phyloP scores from a whole-genome alignment of 2,113 vertebrate species.

The Nibea albiflora region DNA sequence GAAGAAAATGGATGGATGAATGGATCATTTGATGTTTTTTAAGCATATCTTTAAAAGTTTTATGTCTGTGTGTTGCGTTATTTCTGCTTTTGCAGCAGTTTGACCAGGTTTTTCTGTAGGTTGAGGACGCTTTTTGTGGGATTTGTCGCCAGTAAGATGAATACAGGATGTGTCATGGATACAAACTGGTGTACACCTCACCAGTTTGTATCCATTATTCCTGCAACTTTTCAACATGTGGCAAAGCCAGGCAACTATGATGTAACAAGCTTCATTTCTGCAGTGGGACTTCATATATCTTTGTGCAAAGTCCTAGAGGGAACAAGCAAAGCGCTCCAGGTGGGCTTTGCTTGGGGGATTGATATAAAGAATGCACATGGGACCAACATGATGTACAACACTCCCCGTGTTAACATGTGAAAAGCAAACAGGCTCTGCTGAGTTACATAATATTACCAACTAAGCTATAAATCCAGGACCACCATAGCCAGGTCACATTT shows the following conservation, averaged over 20 bases:
- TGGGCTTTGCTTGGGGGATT: slow-evolving; percentile 24
- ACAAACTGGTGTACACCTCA: background rate
- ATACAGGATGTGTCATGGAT: background rate
- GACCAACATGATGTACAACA: background rate
- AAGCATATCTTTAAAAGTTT: background rate
- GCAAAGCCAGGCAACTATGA: slow-evolving; percentile 15
- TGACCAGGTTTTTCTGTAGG: no score
- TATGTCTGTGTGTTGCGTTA: background rate
- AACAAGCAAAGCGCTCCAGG: slow-evolving; percentile 14
- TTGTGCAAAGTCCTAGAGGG: slow-evolving; percentile 10
- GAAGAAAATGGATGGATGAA: no score
- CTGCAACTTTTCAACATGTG: slow-evolving; percentile 2
- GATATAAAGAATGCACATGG: slow-evolving; percentile 6
- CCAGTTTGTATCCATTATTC: background rate
- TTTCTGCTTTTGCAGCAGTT: background rate
- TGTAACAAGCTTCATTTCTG: slow-evolving; percentile 28
- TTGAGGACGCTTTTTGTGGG: background rate
- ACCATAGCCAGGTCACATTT: slow-evolving; percentile 4
- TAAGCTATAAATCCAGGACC: slow-evolving; percentile 7
- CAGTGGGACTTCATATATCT: slow-evolving; percentile 30
- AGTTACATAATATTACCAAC: slow-evolving; percentile 14
- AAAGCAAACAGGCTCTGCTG: background rate
- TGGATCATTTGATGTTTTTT: no score
- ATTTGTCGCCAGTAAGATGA: slow-evolving; percentile 13
- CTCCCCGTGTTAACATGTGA: background rate